Conservation (phyloP, 2,797 vertebrate genomes). For the Botia kubotai region DNA sequence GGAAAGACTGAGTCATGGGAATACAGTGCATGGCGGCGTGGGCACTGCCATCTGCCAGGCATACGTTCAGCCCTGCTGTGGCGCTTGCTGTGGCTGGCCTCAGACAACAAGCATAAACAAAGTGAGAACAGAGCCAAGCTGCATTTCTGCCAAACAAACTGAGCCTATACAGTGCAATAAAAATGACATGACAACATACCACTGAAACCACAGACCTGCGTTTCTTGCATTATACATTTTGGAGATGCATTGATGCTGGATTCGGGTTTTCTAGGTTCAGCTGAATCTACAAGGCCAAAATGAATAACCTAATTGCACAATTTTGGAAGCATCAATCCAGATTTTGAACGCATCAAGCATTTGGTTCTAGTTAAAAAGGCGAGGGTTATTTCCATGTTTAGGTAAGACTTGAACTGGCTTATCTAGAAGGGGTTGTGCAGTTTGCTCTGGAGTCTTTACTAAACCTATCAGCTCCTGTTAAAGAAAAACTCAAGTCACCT, state of each 20-base stretch:
- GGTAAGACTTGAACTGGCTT: not conserved
- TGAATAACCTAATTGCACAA: too few species aligned
- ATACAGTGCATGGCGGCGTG: slow-evolving; percentile 26
- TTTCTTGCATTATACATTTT: not conserved
- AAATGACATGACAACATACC: not conserved
- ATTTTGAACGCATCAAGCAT: not conserved
- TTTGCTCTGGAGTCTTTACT: not conserved
- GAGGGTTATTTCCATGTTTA: not conserved
- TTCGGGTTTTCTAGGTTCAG: too few species aligned
- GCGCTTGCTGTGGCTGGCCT: slow-evolving; percentile 24
- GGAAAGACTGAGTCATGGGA: slow-evolving; percentile 50
- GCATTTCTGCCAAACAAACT: slow-evolving; percentile 12
- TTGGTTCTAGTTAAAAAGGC: not conserved
- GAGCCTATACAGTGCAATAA: not conserved
- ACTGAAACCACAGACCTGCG: not conserved
- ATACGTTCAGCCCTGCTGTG: slow-evolving; percentile 28
- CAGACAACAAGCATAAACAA: slow-evolving; percentile 35
- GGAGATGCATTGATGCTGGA: not conserved
- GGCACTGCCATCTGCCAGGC: slow-evolving; percentile 36
- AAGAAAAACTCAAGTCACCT: not conserved
- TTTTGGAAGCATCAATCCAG: too few species aligned
- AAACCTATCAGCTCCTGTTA: not conserved
- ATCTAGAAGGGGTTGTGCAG: not conserved
- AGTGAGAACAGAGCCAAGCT: slow-evolving; percentile 34
- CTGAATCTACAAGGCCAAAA: too few species aligned